phyloP scores from a whole-genome alignment of 2,888 invertebrate species.

The Apeira syringaria region DNA sequence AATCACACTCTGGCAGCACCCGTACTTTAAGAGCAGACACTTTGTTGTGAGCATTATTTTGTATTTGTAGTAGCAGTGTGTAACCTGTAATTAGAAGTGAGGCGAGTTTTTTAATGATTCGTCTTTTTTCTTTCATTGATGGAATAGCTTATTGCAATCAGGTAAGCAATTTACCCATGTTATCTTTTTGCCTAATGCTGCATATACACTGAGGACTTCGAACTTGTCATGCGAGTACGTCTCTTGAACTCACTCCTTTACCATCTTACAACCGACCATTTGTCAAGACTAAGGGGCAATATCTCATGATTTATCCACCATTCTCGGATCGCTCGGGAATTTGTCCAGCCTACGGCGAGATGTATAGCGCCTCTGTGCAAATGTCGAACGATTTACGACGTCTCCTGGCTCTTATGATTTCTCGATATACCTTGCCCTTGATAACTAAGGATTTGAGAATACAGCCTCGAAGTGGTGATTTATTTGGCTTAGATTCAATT shows the following conservation, averaged over 20 bases:
- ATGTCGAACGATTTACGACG: slow-evolving; percentile 60
- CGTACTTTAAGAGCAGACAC: no score
- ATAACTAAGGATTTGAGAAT: slow-evolving; percentile 38
- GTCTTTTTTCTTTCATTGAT: no score
- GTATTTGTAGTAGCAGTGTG: no score
- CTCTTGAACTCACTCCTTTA: slow-evolving; percentile 5
- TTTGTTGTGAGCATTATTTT: no score
- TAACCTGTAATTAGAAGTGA: no score
- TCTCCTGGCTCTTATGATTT: slow-evolving; percentile 52
- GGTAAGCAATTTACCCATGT: no score
- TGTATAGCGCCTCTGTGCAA: slow-evolving; percentile 52
- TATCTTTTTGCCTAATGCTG: no score
- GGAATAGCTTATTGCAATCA: no score
- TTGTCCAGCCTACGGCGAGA: slow-evolving; percentile 61
- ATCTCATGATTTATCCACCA: slow-evolving; percentile 57
- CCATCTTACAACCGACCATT: slow-evolving; percentile 21
- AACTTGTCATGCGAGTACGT: no score
- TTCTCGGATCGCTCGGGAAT: slow-evolving; percentile 51
- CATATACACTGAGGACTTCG: no score
- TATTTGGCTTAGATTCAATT: slow-evolving; percentile 13
- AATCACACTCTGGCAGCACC: no score
- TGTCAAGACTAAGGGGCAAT: slow-evolving; percentile 44
- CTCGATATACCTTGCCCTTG: slow-evolving; percentile 38
- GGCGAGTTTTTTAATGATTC: no score
- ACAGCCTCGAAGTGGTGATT: slow-evolving; percentile 19